Conservation (phyloP, 2,797 vertebrate species). For the Cirrhinus molitorella region DNA sequence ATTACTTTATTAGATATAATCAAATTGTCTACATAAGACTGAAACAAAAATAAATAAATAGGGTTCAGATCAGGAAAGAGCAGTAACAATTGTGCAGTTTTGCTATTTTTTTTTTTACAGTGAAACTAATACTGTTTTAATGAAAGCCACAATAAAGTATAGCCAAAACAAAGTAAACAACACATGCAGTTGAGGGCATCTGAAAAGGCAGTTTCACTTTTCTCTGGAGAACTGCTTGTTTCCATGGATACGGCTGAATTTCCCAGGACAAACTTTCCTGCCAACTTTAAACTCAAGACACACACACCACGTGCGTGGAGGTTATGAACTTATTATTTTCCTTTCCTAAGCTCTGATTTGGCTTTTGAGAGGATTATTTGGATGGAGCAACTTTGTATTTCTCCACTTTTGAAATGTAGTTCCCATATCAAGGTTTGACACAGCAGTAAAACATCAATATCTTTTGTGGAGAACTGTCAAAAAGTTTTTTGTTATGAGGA, state of each 20-base stretch:
- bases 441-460: constrained; percentile 19
- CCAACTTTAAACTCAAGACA: constrained; percentile 62
- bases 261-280: constrained; percentile 69
- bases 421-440: constrained; percentile 9
- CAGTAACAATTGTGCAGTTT: neutral
- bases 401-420: neutral
- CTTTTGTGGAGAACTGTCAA: constrained; percentile 55
- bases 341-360: constrained; percentile 44
- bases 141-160: neutral
- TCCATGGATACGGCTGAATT: constrained; percentile 79
- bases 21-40: neutral
- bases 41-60: neutral
- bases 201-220: constrained; percentile 72
- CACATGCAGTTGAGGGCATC: constrained; percentile 51
- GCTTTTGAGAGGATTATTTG: constrained; percentile 35
- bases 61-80: neutral
- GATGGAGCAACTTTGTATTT: neutral
- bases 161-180: constrained; percentile 51
- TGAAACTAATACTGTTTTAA: neutral
- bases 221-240: constrained; percentile 73
- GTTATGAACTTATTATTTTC: constrained; percentile 51
- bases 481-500: neutral
- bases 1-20: neutral
- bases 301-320: constrained; percentile 67
- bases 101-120: no score